Base-by-base conservation (phyloP, 2,113 vertebrate species). In the Balaenoptera acutorostrata region DNA sequence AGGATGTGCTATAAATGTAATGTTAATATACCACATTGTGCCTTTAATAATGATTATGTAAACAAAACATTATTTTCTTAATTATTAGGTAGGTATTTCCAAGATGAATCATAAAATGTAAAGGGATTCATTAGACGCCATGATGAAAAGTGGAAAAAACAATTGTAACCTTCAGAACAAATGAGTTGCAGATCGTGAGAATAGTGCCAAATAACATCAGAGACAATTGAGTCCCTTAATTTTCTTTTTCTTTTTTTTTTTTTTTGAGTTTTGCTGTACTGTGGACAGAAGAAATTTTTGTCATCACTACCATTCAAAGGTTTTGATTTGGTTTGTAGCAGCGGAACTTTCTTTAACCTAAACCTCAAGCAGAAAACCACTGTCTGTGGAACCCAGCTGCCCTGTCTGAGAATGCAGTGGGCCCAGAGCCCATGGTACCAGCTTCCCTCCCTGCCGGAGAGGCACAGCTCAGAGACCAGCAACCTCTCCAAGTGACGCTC, bases 21-120 rank as follows among this genome's bases (percentile, higher is more conserved):
- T 96, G 82, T 92, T 89, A 93, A 49, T 80, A 27, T 90, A 71
- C 36, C 84, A 72, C 74, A 93, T 15, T 86, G 93, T 84, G n/a
- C 3, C 55, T 91, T 91, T 96, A 89, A 89, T 92, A 74, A 86
- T 61, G 49, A 74, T 78, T 94, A 87, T 88, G 39, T 68, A 55
- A 96, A 84, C 12, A 85, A 93, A 95, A 68, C 8, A 66, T 82
- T 81, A 94, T 84, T 23, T 81, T 92, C n/a, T 46, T 75, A 86
- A 80, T 77, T 82, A 77, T 57, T 86, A 89, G 77, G 20, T 57
- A 61, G 14, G 3, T 52, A 85, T 64, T 93, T 96, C 74, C 31
- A 74, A 94, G 83, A 83, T 74, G 66, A 78, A 81, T 82, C 36
- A 93, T 69, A 63, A 95, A 88, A 46, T 77, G 10, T 63, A 71